Evolutionary conservation across 2,797 vertebrate species (phyloP).

Genomic region (Epinephelus malabaricus): DNA sequence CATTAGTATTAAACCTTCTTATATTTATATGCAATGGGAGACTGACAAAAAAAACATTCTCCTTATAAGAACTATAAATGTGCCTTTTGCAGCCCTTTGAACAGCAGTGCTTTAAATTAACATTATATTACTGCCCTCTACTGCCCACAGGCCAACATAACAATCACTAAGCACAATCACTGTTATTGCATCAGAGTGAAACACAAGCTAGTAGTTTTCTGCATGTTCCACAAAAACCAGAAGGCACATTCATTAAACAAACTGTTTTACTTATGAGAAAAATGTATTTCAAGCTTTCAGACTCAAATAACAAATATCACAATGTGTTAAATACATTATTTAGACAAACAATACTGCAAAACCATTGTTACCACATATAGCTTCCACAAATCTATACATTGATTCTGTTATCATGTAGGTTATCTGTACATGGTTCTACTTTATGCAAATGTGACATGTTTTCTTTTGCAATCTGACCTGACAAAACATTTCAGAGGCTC

Average conservation of each 20-base stretch:
- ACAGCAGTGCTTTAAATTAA: background rate
- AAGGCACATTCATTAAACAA: background rate
- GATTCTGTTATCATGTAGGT: background rate
- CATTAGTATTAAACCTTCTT: too few species aligned
- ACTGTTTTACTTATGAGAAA: constrained; percentile 9
- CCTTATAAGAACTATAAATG: background rate
- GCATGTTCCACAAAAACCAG: background rate
- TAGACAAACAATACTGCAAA: constrained; percentile 17
- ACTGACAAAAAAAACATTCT: background rate
- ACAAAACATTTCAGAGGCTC: background rate
- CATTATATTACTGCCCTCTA: constrained; percentile 55
- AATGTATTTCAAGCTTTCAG: constrained; percentile 53
- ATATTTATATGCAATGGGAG: background rate
- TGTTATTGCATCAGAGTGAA: background rate
- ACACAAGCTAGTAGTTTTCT: background rate
- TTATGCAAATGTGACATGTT: background rate
- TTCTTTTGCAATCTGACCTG: background rate
- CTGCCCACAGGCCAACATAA: constrained; percentile 29
- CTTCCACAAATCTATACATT: background rate
- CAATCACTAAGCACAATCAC: background rate
- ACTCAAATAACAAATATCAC: constrained; percentile 1
- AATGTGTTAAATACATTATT: constrained; percentile 32
- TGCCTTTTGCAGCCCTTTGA: background rate
- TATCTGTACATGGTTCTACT: background rate
- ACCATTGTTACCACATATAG: constrained; percentile 4